These are phyloP conservation scores for Nycteola revayana DNA, from an alignment of 2,888 invertebrate species.

Conservation along the genomic window DNA sequence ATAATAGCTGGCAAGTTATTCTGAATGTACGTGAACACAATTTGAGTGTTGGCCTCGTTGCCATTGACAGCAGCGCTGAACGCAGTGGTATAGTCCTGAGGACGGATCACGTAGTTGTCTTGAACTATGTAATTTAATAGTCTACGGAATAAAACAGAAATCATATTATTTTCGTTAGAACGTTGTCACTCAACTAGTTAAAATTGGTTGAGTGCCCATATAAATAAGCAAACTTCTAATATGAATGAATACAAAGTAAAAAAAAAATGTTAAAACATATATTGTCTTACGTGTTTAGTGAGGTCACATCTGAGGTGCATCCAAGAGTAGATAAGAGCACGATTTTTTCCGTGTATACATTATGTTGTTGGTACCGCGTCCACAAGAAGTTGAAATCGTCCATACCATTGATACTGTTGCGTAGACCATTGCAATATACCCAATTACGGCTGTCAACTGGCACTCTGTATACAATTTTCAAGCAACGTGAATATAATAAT, in stretches of 20 bases:
- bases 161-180: no score
- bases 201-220: no score
- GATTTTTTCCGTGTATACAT: constrained; percentile 86
- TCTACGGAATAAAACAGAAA: no score
- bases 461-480: no score
- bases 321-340: constrained; percentile 85
- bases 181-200: no score
- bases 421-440: constrained; percentile 89
- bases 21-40: constrained; percentile 76
- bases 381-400: constrained; percentile 85
- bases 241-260: no score
- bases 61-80: constrained; percentile 74
- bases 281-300: constrained; percentile 70
- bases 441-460: constrained; percentile 79
- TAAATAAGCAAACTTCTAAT: no score
- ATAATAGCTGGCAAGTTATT: constrained; percentile 42
- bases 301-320: constrained; percentile 80
- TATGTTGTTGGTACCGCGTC: constrained; percentile 79
- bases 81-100: constrained; percentile 69
- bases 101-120: constrained; percentile 58
- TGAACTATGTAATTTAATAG: constrained; percentile 51
- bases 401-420: constrained; percentile 77
- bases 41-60: constrained; percentile 79
- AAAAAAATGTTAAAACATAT: no score
- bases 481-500: no score